Evolutionary conservation across 2,888 invertebrate genomes (phyloP).

Genomic region (Caradrina clavipalpis): DNA sequence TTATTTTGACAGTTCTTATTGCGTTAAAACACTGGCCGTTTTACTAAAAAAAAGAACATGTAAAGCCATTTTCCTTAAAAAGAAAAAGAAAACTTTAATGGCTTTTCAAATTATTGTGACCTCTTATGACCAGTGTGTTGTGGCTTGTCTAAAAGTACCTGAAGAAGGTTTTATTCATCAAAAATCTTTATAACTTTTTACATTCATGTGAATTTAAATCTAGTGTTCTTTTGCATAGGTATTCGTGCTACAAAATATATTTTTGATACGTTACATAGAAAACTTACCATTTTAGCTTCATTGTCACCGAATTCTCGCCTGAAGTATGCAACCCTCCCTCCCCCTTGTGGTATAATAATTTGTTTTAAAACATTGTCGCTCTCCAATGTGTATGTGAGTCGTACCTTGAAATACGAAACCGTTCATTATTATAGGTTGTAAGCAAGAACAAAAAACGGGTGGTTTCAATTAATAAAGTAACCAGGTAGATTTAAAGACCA

Average conservation of each 20-base stretch:
- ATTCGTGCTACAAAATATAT: not conserved
- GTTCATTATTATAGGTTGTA: too few relatives aligned
- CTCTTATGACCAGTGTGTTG: not conserved
- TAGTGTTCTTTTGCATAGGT: not conserved
- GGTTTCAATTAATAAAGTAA: too few relatives aligned
- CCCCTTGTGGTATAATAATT: conserved; percentile 69
- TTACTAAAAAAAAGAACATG: not conserved
- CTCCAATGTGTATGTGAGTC: conserved; percentile 76
- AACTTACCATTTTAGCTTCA: conserved; percentile 78
- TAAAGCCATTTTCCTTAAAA: not conserved
- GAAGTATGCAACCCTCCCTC: conserved; percentile 76
- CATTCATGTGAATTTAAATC: too few relatives aligned
- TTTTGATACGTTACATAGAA: not conserved
- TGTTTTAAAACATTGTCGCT: conserved; percentile 79
- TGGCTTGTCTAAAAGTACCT: not conserved
- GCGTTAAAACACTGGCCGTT: not conserved
- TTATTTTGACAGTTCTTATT: not conserved
- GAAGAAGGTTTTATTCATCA: conserved; percentile 7
- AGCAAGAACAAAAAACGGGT: too few relatives aligned
- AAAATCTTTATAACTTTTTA: not conserved
- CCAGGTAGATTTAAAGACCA: too few relatives aligned
- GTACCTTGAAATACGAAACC: conserved; percentile 67
- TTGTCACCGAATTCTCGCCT: conserved; percentile 77
- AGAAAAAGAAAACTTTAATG: conserved; percentile 19
- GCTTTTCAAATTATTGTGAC: not conserved